A percentile compares a stretch with the other conserved stretches of the same genome.
These are phyloP conservation scores for Progne subis DNA, from an alignment of 2,113 vertebrate species.

Conservation along the genomic window DNA sequence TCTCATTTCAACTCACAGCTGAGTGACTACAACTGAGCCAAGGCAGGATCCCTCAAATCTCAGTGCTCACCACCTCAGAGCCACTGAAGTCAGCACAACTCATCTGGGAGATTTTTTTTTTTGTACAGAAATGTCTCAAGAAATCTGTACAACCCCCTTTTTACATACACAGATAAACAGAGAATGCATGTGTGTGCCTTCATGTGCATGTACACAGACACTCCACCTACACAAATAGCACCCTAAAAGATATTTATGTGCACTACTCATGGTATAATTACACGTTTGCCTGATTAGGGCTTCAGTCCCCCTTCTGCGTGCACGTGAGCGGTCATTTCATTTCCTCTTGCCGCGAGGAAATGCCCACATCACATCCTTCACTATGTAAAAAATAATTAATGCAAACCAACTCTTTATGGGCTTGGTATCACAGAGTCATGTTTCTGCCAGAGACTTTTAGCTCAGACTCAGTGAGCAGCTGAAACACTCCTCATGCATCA, in stretches of 20 bases:
- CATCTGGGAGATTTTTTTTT: background rate
- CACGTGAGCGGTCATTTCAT: background rate
- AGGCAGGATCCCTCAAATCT: background rate
- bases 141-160: background rate
- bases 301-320: background rate
- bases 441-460: background rate
- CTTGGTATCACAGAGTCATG: background rate
- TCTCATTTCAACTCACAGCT: background rate
- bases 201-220: background rate
- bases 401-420: background rate
- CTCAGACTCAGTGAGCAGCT: background rate
- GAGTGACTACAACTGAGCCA: background rate
- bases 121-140: background rate
- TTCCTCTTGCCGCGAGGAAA: background rate
- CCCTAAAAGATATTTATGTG: background rate
- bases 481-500: background rate
- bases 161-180: fast-evolving
- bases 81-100: background rate
- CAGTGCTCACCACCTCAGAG: background rate
- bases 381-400: background rate
- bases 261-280: background rate
- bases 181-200: background rate
- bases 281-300: background rate
- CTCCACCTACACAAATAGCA: background rate
- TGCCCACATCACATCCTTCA: background rate